Evolutionary conservation across 2,888 invertebrate species (phyloP).

Genomic region (Calameuta idolon): DNA sequence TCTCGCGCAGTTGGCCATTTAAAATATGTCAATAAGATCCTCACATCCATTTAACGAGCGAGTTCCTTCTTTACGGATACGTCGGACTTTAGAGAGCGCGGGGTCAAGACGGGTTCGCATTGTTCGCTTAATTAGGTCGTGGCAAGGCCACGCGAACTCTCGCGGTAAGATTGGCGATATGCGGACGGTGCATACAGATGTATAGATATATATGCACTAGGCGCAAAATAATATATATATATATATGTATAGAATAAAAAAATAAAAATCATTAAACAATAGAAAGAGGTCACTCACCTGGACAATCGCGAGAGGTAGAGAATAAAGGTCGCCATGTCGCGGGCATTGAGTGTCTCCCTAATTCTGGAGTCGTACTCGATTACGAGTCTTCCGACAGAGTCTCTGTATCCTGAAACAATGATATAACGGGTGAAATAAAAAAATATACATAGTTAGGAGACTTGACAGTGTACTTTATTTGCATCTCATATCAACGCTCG

Average conservation of each 20-base stretch:
- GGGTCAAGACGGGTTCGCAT: too few species aligned
- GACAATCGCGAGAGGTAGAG: conserved; percentile 80
- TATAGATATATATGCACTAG: too few species aligned
- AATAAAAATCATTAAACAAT: too few species aligned
- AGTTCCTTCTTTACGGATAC: too few species aligned
- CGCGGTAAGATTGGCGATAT: too few species aligned
- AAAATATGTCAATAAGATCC: too few species aligned
- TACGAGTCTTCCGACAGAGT: conserved; percentile 75
- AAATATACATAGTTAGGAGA: neutral
- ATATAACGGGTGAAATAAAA: conserved; percentile 31
- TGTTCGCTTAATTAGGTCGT: too few species aligned
- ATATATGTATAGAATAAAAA: conserved; percentile 33
- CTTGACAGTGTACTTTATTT: neutral
- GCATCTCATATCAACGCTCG: neutral
- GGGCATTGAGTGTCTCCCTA: conserved; percentile 73
- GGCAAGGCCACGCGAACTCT: too few species aligned
- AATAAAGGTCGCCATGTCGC: conserved; percentile 78
- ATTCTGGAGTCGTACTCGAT: conserved; percentile 75
- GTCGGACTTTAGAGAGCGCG: too few species aligned
- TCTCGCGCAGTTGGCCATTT: conserved; percentile 1
- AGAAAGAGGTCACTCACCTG: conserved; percentile 66
- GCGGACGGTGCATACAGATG: too few species aligned
- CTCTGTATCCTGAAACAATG: conserved; percentile 75
- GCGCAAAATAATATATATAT: neutral
- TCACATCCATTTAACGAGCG: too few species aligned